Evolutionary conservation across 2,888 invertebrate genomes (phyloP), one percentile per base, ranked within the genome.

Genomic region (Iphiclides podalirius): DNA sequence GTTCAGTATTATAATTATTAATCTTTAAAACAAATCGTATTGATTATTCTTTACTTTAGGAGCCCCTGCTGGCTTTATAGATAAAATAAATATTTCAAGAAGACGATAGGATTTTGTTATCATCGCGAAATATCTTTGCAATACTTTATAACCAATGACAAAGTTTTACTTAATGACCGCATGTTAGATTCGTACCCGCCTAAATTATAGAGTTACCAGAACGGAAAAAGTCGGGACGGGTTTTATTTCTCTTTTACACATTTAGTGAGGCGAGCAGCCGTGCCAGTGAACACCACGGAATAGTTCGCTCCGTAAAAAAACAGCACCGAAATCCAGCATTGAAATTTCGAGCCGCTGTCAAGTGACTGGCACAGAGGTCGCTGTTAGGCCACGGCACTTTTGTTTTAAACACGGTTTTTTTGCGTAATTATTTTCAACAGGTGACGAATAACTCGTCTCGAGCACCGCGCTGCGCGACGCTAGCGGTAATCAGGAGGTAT

Each of bases 391-490:
- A n/a, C 39, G 77, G 75, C 54, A 66, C 76, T 87, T 86, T 87
- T 88, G 84, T 87, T 86, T 81, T 82, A 42, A 69, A 75, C 69
- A 75, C 64, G 78, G 31, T 81, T 87, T 88, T 88, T 89, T 89
- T 89, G 87, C 85, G 89, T 89, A 89, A 89, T 89, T 89, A 89
- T 89, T 49, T 88, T 83, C 78, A 86, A 86, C 87, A 87, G 87
- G 87, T 87, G 87, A 87, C 87, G 87, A 85, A 84, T 81, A 80
- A 72, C 72, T 64, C 74, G 84, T 84, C 85, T 86, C 79, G 71
- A 87, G 87, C 66, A 78, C 80, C 80, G 73, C 80, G 76, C 66
- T 73, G 70, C 72, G 75, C 72, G 76, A 75, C 81, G 67, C 75
- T 66, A 66, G 39, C 44, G 34, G 43, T 49, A 49, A 49, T 49